These are phyloP conservation scores for Tanypteryx hageni DNA, from an alignment of 2,888 invertebrate genomes.

Conservation along the genomic window DNA sequence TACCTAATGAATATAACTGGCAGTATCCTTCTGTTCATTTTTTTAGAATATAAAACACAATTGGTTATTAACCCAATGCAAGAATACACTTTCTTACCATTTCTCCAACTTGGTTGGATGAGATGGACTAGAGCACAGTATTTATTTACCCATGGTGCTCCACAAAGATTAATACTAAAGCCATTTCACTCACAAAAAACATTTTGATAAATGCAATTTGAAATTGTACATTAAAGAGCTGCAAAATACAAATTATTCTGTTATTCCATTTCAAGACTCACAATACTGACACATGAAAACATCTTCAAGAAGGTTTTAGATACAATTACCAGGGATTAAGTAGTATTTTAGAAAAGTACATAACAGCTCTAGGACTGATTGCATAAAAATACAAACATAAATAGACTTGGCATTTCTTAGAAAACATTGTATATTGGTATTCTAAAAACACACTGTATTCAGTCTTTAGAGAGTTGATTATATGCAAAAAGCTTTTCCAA, in stretches of 20 bases:
- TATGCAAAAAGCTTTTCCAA: background rate
- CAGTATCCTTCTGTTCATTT: background rate
- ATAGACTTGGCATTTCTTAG: background rate
- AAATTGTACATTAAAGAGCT: background rate
- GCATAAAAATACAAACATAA: background rate
- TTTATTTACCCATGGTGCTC: background rate
- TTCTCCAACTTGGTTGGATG: constrained; percentile 7
- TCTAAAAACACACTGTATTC: constrained; percentile 9
- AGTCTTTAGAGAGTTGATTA: constrained; percentile 38
- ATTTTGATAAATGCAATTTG: constrained; percentile 6
- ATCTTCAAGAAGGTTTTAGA: background rate
- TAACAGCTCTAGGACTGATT: background rate
- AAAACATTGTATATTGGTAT: constrained; percentile 7
- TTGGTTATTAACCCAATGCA: too few relatives aligned
- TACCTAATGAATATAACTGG: background rate
- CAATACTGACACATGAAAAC: constrained; percentile 2
- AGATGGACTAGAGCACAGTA: background rate
- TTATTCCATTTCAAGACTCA: background rate
- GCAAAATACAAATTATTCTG: constrained; percentile 1
- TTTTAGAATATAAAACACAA: background rate
- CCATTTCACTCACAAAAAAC: background rate
- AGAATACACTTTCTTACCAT: background rate
- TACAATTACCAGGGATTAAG: background rate
- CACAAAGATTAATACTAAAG: background rate
- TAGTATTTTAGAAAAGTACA: background rate